Percentiles rank a stretch among this genome's conserved stretches.
Conservation (phyloP, 1,140 invertebrate species). For the Procambarus virginalis region DNA sequence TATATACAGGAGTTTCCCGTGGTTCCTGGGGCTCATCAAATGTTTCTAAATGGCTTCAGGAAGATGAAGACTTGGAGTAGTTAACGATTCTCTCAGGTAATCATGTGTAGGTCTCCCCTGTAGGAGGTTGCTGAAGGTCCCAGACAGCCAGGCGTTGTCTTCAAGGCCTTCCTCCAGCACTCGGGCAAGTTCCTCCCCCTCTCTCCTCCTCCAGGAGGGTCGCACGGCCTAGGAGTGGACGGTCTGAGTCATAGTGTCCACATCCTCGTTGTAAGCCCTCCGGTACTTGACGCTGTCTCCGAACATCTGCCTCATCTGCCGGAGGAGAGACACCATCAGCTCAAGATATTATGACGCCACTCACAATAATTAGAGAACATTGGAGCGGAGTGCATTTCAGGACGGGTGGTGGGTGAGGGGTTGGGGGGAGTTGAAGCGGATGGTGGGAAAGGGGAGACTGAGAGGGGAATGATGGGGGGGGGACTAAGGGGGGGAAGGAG, state of each 20-base stretch:
- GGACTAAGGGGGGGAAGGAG: background rate
- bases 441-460: no score
- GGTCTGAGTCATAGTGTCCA: background rate
- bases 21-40: no score
- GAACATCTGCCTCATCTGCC: conserved; percentile 20
- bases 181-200: background rate
- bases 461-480: no score
- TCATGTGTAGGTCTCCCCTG: no score
- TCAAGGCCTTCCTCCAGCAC: no score
- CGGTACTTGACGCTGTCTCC: conserved; percentile 42
- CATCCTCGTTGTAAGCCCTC: conserved; percentile 35
- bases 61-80: no score
- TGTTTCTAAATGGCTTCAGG: no score
- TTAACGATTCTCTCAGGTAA: background rate
- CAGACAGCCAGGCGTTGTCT: background rate
- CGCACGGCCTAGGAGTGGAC: background rate
- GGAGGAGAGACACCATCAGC: background rate
- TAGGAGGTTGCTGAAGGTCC: background rate
- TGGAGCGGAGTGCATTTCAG: background rate
- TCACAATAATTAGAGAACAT: no score
- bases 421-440: no score
- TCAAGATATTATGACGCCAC: no score
- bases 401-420: background rate
- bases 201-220: no score
- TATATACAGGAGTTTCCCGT: no score